These are phyloP conservation scores for Drosophila meridionalis DNA, from an alignment of 2,888 invertebrate genomes.

Conservation along the genomic window DNA sequence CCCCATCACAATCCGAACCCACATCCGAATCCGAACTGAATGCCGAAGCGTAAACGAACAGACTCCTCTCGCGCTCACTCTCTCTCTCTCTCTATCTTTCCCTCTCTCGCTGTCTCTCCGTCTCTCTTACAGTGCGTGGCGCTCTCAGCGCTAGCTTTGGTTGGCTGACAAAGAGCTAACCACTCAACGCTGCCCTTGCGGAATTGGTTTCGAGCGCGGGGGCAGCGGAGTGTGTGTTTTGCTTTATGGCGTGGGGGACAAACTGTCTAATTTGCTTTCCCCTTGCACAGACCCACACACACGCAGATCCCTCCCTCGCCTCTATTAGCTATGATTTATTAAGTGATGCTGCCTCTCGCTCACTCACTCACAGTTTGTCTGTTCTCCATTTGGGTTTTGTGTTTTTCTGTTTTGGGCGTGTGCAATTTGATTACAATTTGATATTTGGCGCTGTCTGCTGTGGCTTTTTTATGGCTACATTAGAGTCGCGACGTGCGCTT, in stretches of 20 bases:
- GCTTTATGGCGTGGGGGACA: conserved; percentile 18
- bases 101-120: neutral
- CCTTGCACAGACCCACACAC: neutral
- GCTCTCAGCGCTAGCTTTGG: conserved; percentile 49
- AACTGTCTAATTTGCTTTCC: conserved; percentile 60
- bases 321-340: conserved; percentile 74
- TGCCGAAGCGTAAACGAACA: conserved; percentile 31
- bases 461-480: conserved; percentile 69
- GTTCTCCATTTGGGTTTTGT: neutral
- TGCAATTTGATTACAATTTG: conserved; percentile 71
- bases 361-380: conserved; percentile 1
- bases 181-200: conserved; percentile 60
- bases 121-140: conserved; percentile 2
- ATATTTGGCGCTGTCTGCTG: conserved; percentile 48
- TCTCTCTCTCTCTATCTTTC: neutral
- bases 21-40: conserved; percentile 24
- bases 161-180: conserved; percentile 71
- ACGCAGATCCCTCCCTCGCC: neutral
- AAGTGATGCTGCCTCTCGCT: conserved; percentile 61
- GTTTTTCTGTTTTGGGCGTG: conserved; percentile 22
- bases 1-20: conserved; percentile 24
- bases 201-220: conserved; percentile 24
- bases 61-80: conserved; percentile 13
- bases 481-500: conserved; percentile 61
- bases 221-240: conserved; percentile 5